Percentiles rank a stretch among this genome's conserved stretches.
These are phyloP conservation scores for Atherinosoma microstoma DNA, from an alignment of 2,797 vertebrate genomes.

Conservation along the genomic window DNA sequence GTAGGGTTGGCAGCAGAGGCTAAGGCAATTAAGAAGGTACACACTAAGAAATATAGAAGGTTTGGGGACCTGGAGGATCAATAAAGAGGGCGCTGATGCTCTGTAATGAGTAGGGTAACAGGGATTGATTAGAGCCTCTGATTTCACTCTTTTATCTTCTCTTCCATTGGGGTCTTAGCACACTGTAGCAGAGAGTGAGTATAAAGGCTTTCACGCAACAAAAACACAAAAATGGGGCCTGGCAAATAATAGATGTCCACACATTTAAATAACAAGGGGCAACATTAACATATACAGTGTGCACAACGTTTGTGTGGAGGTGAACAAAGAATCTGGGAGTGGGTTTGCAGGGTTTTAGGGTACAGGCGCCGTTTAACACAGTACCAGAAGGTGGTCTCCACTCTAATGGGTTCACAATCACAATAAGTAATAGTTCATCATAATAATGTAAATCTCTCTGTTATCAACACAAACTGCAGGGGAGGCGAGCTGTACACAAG, in stretches of 20 bases:
- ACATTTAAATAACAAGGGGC: constrained; percentile 65
- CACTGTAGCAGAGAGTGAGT: constrained; percentile 50
- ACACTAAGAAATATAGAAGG: constrained; percentile 69
- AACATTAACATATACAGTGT: constrained; percentile 70
- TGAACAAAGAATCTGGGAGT: constrained; percentile 33
- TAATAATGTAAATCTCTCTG: constrained; percentile 77
- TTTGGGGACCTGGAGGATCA: constrained; percentile 52
- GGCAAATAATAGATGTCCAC: constrained; percentile 56
- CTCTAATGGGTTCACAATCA: constrained; percentile 79
- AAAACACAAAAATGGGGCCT: constrained; percentile 38
- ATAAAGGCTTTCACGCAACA: constrained; percentile 41
- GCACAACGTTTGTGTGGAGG: constrained; percentile 51
- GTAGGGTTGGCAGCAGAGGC: constrained; percentile 65
- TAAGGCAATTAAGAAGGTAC: constrained; percentile 77
- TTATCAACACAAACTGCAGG: constrained; percentile 77
- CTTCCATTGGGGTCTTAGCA: constrained; percentile 37
- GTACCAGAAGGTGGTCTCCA: constrained; percentile 73
- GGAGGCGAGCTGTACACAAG: constrained; percentile 71
- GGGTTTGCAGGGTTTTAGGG: constrained; percentile 34
- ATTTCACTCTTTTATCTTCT: constrained; percentile 71
- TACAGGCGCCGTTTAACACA: constrained; percentile 74
- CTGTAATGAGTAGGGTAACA: constrained; percentile 66
- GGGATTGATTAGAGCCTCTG: constrained; percentile 68
- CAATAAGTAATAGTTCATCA: constrained; percentile 77
- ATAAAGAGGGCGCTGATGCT: constrained; percentile 60